Evolutionary conservation across 2,888 invertebrate genomes (phyloP).

Genomic region (Aporophyla lueneburgensis): DNA sequence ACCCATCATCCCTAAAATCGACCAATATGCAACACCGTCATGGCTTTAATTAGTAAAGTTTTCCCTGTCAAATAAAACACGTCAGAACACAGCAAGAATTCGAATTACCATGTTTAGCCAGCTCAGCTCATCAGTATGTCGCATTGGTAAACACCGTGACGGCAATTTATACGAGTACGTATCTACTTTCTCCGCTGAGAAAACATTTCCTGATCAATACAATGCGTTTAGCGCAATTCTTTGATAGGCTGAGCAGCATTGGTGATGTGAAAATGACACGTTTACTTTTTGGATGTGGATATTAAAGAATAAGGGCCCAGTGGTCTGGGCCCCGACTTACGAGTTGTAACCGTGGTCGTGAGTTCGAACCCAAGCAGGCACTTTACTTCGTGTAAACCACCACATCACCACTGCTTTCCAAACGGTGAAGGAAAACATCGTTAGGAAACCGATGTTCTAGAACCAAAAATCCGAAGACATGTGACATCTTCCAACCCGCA

Average conservation of each 20-base stretch:
- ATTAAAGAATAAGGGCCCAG: too few species aligned
- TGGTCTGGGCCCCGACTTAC: too few species aligned
- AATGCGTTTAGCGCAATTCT: slow-evolving; percentile 22
- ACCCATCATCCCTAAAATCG: slow-evolving; percentile 6
- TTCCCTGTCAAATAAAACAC: slow-evolving; percentile 27
- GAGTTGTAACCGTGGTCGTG: too few species aligned
- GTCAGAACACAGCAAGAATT: slow-evolving; percentile 48
- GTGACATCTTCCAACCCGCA: too few species aligned
- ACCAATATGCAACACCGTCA: not conserved
- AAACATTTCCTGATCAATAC: slow-evolving; percentile 58
- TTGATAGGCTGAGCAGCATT: not conserved
- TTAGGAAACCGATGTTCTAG: too few species aligned
- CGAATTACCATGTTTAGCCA: slow-evolving; percentile 57
- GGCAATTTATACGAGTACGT: slow-evolving; percentile 39
- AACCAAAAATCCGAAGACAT: too few species aligned
- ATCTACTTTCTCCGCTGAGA: slow-evolving; percentile 57
- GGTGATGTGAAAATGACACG: not conserved
- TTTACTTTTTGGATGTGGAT: not conserved
- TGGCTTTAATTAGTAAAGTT: not conserved
- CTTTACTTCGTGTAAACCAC: too few species aligned
- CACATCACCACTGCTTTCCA: too few species aligned
- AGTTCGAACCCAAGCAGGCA: too few species aligned
- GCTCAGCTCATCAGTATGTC: slow-evolving; percentile 50
- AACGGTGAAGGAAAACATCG: too few species aligned
- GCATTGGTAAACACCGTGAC: slow-evolving; percentile 53